Evolutionary conservation across 2,113 vertebrate species (phyloP).

Genomic region (Myotis brandtii): DNA sequence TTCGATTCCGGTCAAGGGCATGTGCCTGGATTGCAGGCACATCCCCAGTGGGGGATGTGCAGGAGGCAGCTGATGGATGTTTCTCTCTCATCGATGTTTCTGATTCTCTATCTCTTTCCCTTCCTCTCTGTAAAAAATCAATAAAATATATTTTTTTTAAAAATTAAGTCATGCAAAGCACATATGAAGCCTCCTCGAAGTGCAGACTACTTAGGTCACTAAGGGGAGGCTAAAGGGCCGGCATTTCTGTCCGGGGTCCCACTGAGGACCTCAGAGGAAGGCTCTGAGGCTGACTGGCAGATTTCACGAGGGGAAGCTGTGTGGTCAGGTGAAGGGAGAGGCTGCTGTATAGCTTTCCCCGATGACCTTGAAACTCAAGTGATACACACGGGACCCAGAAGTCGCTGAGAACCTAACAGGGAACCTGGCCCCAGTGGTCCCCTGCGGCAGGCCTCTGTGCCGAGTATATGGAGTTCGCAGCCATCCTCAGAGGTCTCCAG

Average conservation of each 20-base stretch:
- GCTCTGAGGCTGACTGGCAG: neutral
- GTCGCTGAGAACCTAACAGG: neutral
- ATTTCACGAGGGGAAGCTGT: neutral
- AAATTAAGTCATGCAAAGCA: neutral
- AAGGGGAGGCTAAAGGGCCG: no score
- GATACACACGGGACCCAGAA: neutral
- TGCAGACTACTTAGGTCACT: neutral
- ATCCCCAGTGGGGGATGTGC: no score
- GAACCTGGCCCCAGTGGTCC: neutral
- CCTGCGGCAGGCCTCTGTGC: neutral
- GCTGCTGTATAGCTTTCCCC: neutral
- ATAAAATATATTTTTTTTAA: no score
- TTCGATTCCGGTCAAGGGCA: no score
- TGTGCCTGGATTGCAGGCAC: no score
- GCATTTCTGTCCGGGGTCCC: neutral
- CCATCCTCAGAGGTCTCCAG: neutral
- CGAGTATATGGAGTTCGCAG: neutral
- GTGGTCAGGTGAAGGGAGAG: neutral
- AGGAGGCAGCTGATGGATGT: no score
- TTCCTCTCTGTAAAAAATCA: no score
- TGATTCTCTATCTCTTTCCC: no score
- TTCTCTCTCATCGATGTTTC: no score
- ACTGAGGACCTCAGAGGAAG: neutral
- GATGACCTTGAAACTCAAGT: neutral
- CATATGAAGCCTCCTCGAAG: neutral